A percentile compares a stretch with the other conserved stretches of the same genome.
phyloP scores from a whole-genome alignment of 2,113 vertebrate species.

The Tetrao urogallus region DNA sequence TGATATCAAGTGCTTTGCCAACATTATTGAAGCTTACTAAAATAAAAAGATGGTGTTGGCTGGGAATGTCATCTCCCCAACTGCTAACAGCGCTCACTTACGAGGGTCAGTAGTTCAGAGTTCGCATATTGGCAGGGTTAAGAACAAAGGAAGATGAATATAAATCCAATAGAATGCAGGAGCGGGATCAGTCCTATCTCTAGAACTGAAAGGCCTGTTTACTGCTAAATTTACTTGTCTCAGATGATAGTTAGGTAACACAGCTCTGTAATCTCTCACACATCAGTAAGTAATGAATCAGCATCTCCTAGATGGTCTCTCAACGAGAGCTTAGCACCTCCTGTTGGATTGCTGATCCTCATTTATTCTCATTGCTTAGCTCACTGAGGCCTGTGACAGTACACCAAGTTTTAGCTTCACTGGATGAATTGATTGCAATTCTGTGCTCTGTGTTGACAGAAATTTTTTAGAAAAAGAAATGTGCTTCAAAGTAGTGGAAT shows the following conservation, averaged over 20 bases:
- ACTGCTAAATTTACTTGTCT: not conserved
- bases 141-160: not conserved
- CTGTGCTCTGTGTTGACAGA: not conserved
- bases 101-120: not conserved
- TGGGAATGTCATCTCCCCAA: not conserved
- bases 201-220: not conserved
- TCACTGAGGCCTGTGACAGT: not conserved
- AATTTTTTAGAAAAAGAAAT: not conserved
- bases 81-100: not conserved
- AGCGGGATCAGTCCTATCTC: too few species aligned
- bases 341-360: not conserved
- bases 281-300: not conserved
- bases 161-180: not conserved
- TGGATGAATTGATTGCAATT: not conserved
- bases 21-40: not conserved
- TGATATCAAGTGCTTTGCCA: not conserved
- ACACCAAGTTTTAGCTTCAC: not conserved
- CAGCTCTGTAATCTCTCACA: not conserved
- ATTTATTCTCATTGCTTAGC: not conserved
- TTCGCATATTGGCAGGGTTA: not conserved
- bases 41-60: not conserved
- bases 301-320: not conserved
- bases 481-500: not conserved
- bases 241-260: not conserved
- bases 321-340: not conserved